Percentiles rank a stretch among this genome's conserved stretches.
Evolutionary conservation across 2,888 invertebrate genomes (phyloP).

Genomic region (Sepioteuthis lessoniana): DNA sequence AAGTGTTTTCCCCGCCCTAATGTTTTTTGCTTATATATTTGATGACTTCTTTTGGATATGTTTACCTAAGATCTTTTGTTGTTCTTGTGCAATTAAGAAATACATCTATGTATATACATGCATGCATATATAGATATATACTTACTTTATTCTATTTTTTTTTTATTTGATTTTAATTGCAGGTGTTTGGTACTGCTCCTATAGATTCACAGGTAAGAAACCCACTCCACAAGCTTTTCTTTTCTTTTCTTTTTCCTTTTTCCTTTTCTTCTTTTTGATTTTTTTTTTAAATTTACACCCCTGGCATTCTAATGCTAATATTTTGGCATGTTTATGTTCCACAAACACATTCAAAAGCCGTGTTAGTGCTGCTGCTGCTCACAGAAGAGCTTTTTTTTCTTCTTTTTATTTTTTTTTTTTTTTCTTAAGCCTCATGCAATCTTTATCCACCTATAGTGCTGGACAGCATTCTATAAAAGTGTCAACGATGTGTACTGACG

Average conservation of each 20-base stretch:
- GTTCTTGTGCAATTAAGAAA: constrained; percentile 10
- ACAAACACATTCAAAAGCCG: constrained; percentile 33
- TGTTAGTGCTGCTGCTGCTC: not conserved
- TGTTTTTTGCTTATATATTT: not conserved
- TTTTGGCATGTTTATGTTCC: constrained; percentile 11
- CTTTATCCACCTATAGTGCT: not conserved
- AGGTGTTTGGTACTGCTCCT: constrained; percentile 18
- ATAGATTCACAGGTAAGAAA: constrained; percentile 33
- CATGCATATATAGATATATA: not conserved
- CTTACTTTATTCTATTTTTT: not conserved
- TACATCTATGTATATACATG: not conserved
- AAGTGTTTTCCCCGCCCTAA: constrained; percentile 12
- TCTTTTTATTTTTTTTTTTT: not conserved
- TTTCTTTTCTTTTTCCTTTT: not conserved
- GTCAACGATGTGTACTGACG: constrained; percentile 33
- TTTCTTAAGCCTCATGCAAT: not conserved
- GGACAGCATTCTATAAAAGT: constrained; percentile 33
- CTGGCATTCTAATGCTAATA: constrained; percentile 33
- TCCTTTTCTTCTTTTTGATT: not conserved
- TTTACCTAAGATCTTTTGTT: constrained; percentile 33
- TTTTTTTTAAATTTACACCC: not conserved
- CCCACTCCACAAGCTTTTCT: not conserved
- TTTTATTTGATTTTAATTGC: not conserved
- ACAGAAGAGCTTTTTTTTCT: not conserved
- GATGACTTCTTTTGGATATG: not conserved